phyloP scores from a whole-genome alignment of 2,888 invertebrate genomes.

The Operophtera brumata region DNA sequence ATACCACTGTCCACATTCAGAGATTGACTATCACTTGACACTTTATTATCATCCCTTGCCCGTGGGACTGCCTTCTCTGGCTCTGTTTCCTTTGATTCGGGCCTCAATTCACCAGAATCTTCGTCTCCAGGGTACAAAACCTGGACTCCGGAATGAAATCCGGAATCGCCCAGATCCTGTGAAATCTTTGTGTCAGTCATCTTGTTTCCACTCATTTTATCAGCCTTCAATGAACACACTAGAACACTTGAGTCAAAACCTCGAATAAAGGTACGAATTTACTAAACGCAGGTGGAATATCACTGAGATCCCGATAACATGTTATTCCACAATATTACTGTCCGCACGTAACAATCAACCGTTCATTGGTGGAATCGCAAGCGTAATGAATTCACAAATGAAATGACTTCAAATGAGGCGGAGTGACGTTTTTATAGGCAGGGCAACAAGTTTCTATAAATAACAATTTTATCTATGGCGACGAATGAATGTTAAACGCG shows the following conservation, averaged over 20 bases:
- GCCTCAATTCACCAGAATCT: conserved; percentile 36
- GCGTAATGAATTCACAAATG: conserved; percentile 51
- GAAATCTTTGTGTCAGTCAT: conserved; percentile 57
- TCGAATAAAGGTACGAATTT: not conserved
- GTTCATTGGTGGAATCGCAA: conserved; percentile 43
- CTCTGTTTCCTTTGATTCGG: conserved; percentile 21
- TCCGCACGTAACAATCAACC: conserved; percentile 39
- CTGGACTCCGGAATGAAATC: conserved; percentile 60
- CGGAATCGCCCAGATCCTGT: conserved; percentile 63
- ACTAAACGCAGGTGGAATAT: conserved; percentile 17
- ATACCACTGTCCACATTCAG: conserved; percentile 82
- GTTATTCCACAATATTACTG: conserved; percentile 41
- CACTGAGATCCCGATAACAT: conserved; percentile 52
- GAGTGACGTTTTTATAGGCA: conserved; percentile 21
- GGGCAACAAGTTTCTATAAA: too few relatives aligned
- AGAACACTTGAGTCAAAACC: conserved; percentile 15
- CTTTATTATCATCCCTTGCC: conserved; percentile 45
- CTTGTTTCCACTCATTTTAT: conserved; percentile 71
- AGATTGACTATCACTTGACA: conserved; percentile 45
- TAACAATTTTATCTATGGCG: too few relatives aligned
- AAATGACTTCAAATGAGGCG: conserved; percentile 44
- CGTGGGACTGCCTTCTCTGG: conserved; percentile 11
- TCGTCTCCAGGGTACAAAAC: conserved; percentile 38
- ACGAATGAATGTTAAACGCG: not conserved
- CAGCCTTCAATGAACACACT: conserved; percentile 42